A percentile compares a stretch with the other conserved stretches of the same genome.
phyloP scores from a whole-genome alignment of 2,113 vertebrate genomes.

The Hoplias malabaricus region DNA sequence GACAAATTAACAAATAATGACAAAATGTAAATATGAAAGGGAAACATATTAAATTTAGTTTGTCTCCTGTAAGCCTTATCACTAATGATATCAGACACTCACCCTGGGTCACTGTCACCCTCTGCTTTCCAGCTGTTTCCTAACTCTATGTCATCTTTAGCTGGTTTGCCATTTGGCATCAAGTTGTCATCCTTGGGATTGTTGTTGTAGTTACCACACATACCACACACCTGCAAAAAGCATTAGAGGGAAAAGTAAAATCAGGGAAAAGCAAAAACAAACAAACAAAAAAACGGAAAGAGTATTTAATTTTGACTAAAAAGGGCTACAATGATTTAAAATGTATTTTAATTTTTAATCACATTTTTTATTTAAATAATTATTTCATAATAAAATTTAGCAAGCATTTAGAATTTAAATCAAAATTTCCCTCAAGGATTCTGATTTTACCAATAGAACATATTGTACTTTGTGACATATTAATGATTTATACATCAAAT shows the following conservation, averaged over 20 bases:
- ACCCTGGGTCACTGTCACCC: constrained; percentile 74
- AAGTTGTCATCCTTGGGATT: constrained; percentile 74
- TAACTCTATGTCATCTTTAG: constrained; percentile 70
- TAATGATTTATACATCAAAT: no score
- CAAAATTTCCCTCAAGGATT: not conserved
- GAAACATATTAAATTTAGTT: not conserved
- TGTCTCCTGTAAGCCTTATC: not conserved
- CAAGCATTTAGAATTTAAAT: not conserved
- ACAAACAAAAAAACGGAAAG: no score
- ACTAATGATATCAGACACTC: constrained; percentile 33
- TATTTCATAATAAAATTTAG: not conserved
- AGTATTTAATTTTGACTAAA: not conserved
- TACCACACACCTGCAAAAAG: constrained; percentile 76
- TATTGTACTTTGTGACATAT: no score
- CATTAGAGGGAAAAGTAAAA: not conserved
- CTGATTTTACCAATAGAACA: not conserved
- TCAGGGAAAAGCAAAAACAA: not conserved
- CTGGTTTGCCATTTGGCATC: constrained; percentile 72
- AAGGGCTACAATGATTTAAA: not conserved
- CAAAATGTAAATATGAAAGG: no score
- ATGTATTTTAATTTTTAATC: not conserved
- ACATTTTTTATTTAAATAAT: not conserved
- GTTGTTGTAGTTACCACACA: constrained; percentile 83
- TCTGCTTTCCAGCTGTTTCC: constrained; percentile 82
- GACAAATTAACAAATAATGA: no score